These are phyloP conservation scores for Drosophila azteca DNA, from an alignment of 1,140 invertebrate genomes.

Conservation along the genomic window DNA sequence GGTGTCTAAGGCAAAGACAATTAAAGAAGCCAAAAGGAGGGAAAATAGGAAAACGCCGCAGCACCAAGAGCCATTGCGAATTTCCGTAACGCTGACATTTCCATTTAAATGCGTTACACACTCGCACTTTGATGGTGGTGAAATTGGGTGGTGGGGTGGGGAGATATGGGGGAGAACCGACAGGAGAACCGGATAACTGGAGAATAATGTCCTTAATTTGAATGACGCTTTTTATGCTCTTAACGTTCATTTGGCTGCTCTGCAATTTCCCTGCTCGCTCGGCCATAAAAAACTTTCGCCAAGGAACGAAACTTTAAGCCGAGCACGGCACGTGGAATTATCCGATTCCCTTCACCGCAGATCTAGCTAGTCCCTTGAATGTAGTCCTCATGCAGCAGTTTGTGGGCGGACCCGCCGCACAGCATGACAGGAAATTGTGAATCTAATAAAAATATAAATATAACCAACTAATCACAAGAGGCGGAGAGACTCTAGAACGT, in stretches of 20 bases:
- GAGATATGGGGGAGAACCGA: neutral
- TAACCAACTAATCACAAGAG: slow-evolving; percentile 42
- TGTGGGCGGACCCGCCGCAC: slow-evolving; percentile 20
- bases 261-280: slow-evolving; percentile 12
- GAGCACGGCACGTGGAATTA: slow-evolving; percentile 38
- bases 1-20: slow-evolving; percentile 46
- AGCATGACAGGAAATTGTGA: slow-evolving; percentile 60
- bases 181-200: slow-evolving; percentile 7
- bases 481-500: slow-evolving; percentile 10
- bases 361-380: slow-evolving; percentile 33
- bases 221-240: slow-evolving; percentile 72
- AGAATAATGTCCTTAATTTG: slow-evolving; percentile 72
- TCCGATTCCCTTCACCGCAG: neutral
- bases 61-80: slow-evolving; percentile 34
- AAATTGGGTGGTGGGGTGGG: neutral
- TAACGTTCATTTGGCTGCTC: slow-evolving; percentile 35
- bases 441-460: slow-evolving; percentile 66
- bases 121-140: slow-evolving; percentile 20
- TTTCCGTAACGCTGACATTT: slow-evolving; percentile 62
- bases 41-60: slow-evolving; percentile 4
- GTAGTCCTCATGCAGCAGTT: slow-evolving; percentile 10
- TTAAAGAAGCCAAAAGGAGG: slow-evolving; percentile 50
- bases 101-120: slow-evolving; percentile 63
- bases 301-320: slow-evolving; percentile 20
- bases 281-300: slow-evolving; percentile 62